Evolutionary conservation across 2,113 vertebrate species (phyloP), one percentile per base, ranked within the genome.

Genomic region (Elephas maximus): DNA sequence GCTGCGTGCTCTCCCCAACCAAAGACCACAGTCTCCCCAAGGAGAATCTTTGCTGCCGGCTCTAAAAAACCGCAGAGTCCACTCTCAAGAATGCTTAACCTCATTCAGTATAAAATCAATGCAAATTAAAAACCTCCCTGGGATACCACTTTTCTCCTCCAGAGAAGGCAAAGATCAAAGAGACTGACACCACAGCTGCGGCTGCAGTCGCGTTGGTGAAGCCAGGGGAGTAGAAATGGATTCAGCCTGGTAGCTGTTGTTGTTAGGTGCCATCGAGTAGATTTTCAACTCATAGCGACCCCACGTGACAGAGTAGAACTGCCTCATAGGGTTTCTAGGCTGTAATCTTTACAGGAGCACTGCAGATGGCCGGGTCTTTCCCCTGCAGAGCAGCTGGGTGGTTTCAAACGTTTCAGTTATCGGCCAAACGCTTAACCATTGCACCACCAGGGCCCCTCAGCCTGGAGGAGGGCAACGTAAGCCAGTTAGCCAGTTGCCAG

Each of bases 121-220:
- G 91, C 88, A 90, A 92, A 95, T 97, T 86, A 57, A 83, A 94
- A 95, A 30, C 87, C 88, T 95, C 96, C 9, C 57, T 1, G 74
- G 41, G 77, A 88, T 57, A 57, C 82, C 77, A 21, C 65, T 30
- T 11, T 67, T 60, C 79, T 73, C 77, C 71, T 21, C 71, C 2
- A 37, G 83, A 30, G 77, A 67, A 81, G 57, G 33, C 71, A 14
- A 26, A 83, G 90, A 81, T 48, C 28, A n/a, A 45, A 65, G 88
- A 53, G 8, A 21, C 26, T n/a, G 90, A 62, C 76, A 1, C 14
- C 53, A 15, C 53, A 57, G 53, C 53, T 3, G 6, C 0, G 10
- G 63, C 26, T 17, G 77, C 37, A 37, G 37, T 37, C 37, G 37
- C 20, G 4, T 60, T 2, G 81, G 81, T 14, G 33, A 65, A 57